These are phyloP conservation scores for Drosophila melanosoma DNA, from an alignment of 2,888 invertebrate species.

Conservation along the genomic window DNA sequence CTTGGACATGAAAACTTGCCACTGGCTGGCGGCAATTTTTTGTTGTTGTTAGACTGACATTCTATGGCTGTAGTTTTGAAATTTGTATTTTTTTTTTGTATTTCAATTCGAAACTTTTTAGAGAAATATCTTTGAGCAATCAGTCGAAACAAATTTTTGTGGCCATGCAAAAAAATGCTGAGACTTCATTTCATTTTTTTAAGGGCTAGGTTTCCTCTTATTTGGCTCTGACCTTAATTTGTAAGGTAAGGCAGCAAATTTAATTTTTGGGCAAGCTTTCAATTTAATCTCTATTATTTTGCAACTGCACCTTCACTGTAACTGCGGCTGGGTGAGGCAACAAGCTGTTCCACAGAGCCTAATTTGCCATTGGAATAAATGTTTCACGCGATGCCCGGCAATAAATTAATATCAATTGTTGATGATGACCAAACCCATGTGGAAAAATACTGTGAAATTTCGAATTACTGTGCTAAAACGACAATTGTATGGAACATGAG, in stretches of 20 bases:
- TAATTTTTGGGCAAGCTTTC: slow-evolving; percentile 49
- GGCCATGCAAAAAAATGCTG: slow-evolving; percentile 2
- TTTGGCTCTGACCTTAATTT: slow-evolving; percentile 65
- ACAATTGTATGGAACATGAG: slow-evolving; percentile 35
- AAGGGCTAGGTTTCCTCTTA: slow-evolving; percentile 44
- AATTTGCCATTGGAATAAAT: slow-evolving; percentile 57
- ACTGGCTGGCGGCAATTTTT: slow-evolving; percentile 56
- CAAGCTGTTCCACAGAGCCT: slow-evolving; percentile 45
- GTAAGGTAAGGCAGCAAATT: slow-evolving; percentile 19
- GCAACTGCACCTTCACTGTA: slow-evolving; percentile 65
- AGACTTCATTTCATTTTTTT: not conserved
- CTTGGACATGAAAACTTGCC: slow-evolving; percentile 85
- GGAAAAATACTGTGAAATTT: slow-evolving; percentile 50
- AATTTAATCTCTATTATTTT: slow-evolving; percentile 74
- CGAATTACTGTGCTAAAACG: slow-evolving; percentile 42
- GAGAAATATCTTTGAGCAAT: slow-evolving; percentile 9
- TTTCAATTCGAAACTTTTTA: slow-evolving; percentile 5
- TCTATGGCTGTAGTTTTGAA: slow-evolving; percentile 63
- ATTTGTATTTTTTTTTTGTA: slow-evolving; percentile 18
- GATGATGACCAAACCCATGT: slow-evolving; percentile 44
- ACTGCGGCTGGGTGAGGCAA: slow-evolving; percentile 33
- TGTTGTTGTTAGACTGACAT: slow-evolving; percentile 56
- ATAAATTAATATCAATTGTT: slow-evolving; percentile 78
- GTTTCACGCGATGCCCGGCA: slow-evolving; percentile 67
- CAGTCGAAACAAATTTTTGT: not conserved